A percentile compares a stretch with the other conserved stretches of the same genome.
Evolutionary conservation across 2,797 vertebrate genomes (phyloP).

Genomic region (Danio kyathit): DNA sequence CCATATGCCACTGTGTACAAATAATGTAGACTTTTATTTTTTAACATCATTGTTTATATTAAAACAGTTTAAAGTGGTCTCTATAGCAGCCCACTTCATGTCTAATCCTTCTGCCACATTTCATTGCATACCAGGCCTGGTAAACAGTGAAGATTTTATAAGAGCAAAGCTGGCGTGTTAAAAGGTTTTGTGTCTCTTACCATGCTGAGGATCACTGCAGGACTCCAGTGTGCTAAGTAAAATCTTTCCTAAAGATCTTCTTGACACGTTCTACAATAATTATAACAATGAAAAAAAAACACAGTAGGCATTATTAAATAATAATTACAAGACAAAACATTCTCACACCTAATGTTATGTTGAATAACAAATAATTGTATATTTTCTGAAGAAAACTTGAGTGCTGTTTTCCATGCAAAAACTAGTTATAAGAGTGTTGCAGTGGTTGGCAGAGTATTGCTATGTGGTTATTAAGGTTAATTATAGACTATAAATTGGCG

Average conservation of each 20-base stretch:
- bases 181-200: conserved; percentile 72
- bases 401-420: too few relatives aligned
- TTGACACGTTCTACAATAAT: conserved; percentile 85
- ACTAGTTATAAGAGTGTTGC: too few relatives aligned
- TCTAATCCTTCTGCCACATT: not conserved
- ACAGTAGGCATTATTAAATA: conserved; percentile 24
- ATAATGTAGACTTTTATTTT: too few relatives aligned
- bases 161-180: not conserved
- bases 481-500: too few relatives aligned
- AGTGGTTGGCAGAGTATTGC: too few relatives aligned
- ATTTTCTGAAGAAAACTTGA: too few relatives aligned
- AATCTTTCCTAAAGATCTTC: conserved; percentile 90
- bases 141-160: conserved; percentile 2
- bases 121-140: not conserved
- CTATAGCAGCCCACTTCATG: not conserved
- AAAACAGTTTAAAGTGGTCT: not conserved
- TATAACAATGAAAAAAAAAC: conserved; percentile 6
- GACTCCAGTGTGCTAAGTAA: conserved; percentile 91
- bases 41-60: too few relatives aligned
- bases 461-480: too few relatives aligned
- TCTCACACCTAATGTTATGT: not conserved
- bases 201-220: conserved; percentile 83
- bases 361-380: not conserved
- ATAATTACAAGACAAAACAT: not conserved
- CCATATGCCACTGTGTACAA: too few relatives aligned